These are phyloP conservation scores for Rhagoletis pomonella DNA, from an alignment of 1,140 invertebrate species.

Conservation along the genomic window DNA sequence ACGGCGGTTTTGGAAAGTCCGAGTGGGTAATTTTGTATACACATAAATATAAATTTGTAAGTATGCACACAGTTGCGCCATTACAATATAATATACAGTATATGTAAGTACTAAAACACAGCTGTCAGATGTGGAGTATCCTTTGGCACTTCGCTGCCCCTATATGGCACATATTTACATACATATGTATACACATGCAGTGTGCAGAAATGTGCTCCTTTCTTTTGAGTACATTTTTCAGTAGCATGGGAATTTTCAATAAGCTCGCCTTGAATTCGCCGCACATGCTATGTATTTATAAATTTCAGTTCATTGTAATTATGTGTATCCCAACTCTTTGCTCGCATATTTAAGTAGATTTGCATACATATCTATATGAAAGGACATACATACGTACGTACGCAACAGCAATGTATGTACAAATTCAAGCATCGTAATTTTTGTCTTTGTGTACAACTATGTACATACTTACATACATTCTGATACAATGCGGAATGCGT, in stretches of 20 bases:
- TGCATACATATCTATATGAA: background rate
- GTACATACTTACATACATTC: background rate
- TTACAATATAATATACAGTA: too few species aligned
- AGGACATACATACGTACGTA: background rate
- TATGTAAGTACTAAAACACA: too few species aligned
- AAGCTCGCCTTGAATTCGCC: conserved; percentile 13
- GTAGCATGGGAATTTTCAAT: conserved; percentile 8
- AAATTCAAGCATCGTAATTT: background rate
- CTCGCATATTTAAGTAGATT: too few species aligned
- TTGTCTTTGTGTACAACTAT: background rate
- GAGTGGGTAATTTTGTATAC: background rate
- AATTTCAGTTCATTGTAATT: conserved; percentile 22
- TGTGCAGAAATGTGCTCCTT: background rate
- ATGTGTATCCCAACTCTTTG: background rate
- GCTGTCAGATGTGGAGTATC: too few species aligned
- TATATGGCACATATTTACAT: background rate
- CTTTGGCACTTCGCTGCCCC: background rate
- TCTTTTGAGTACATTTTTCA: background rate
- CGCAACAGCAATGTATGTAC: background rate
- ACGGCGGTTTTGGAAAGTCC: background rate
- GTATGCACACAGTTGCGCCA: too few species aligned
- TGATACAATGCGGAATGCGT: background rate
- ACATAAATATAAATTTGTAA: background rate
- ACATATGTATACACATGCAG: background rate
- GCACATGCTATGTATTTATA: background rate